phyloP scores from a whole-genome alignment of 2,113 vertebrate species.

The Macroglossus sobrinus region DNA sequence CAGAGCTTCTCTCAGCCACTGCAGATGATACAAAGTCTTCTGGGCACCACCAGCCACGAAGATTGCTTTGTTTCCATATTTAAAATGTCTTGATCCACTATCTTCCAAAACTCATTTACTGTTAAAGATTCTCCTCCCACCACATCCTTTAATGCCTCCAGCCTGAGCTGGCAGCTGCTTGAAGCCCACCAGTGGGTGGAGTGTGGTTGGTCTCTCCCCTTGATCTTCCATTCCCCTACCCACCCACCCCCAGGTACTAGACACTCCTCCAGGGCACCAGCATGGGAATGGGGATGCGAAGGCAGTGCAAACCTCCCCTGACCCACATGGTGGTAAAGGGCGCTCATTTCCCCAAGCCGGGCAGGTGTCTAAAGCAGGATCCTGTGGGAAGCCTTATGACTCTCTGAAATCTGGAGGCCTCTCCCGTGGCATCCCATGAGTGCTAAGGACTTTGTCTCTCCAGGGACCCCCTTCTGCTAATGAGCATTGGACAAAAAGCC shows the following conservation, averaged over 20 bases:
- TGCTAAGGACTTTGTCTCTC: too few relatives aligned
- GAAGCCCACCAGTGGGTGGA: neutral
- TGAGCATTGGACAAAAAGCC: neutral
- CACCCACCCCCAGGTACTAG: neutral
- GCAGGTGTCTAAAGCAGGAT: neutral
- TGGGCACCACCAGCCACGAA: neutral
- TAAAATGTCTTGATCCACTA: neutral
- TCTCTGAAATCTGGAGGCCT: neutral
- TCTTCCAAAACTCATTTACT: neutral
- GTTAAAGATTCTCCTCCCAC: neutral
- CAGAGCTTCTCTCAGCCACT: neutral
- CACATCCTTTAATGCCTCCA: rapidly evolving
- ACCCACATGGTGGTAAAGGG: neutral
- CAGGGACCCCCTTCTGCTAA: neutral
- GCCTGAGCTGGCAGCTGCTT: neutral
- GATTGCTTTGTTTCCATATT: neutral
- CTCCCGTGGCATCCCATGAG: rapidly evolving
- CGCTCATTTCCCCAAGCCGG: neutral
- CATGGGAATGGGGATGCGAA: too few relatives aligned
- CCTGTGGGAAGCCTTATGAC: neutral
- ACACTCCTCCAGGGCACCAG: neutral
- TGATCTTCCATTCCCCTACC: neutral
- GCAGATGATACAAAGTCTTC: neutral
- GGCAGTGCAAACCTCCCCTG: neutral
- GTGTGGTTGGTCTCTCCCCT: too few relatives aligned